These are phyloP conservation scores for Myotis vivesi DNA, from an alignment of 2,797 vertebrate genomes.

Conservation along the genomic window DNA sequence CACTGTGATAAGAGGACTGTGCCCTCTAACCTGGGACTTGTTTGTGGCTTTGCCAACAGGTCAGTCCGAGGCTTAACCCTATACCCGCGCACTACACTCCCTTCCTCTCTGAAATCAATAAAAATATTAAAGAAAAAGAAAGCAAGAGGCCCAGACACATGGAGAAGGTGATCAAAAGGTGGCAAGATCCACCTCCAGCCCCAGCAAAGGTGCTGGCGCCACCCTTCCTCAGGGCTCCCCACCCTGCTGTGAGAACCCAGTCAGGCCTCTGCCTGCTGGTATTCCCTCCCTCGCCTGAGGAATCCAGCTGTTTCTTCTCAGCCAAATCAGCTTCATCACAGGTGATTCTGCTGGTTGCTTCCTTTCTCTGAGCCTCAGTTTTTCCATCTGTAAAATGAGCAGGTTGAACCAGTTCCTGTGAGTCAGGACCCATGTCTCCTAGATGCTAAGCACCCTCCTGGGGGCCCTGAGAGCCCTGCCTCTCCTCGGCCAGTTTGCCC, in stretches of 20 bases:
- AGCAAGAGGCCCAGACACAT: not conserved
- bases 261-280: not conserved
- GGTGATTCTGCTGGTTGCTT: not conserved
- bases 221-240: not conserved
- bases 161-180: not conserved
- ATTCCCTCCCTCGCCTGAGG: not conserved
- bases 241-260: not conserved
- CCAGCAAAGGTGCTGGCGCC: not conserved
- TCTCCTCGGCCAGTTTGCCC: not conserved
- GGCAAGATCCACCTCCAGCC: not conserved
- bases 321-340: not conserved
- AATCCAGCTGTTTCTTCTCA: not conserved
- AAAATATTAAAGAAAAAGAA: not conserved
- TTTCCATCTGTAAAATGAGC: slow-evolving; percentile 43
- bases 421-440: slow-evolving; percentile 5
- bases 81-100: too few species aligned
- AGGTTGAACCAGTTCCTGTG: slow-evolving; percentile 13
- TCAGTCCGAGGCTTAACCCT: too few species aligned
- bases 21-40: too few species aligned
- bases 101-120: too few species aligned
- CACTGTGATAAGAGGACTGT: too few species aligned
- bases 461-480: not conserved
- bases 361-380: not conserved
- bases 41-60: too few species aligned
- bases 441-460: not conserved